These are phyloP conservation scores for Oostethus manadensis DNA, from an alignment of 2,113 vertebrate genomes.

Conservation along the genomic window DNA sequence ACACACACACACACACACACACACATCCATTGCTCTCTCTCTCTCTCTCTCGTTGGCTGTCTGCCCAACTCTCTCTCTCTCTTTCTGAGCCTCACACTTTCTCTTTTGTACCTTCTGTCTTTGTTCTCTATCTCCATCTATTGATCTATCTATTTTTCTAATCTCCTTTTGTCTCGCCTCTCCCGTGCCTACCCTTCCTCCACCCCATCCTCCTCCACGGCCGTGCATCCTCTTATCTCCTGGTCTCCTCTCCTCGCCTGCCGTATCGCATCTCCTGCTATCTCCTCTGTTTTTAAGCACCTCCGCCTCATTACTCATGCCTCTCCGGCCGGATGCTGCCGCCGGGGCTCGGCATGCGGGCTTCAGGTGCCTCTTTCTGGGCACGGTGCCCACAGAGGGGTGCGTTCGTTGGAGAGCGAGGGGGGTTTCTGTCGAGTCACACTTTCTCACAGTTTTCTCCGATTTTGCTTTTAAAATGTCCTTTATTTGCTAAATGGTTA, in stretches of 20 bases:
- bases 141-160: conserved; percentile 57
- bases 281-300: conserved; percentile 11
- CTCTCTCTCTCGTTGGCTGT: conserved; percentile 57
- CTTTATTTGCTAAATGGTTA: conserved; percentile 5
- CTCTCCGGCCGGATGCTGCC: conserved; percentile 12
- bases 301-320: background rate
- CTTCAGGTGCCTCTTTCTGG: conserved; percentile 55
- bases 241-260: conserved; percentile 11
- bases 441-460: conserved; percentile 16
- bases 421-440: conserved; percentile 59
- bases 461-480: conserved; percentile 16
- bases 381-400: conserved; percentile 41
- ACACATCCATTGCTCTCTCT: conserved; percentile 62
- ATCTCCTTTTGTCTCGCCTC: conserved; percentile 49
- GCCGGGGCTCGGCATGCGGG: conserved; percentile 42
- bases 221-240: conserved; percentile 48
- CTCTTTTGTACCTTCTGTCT: conserved; percentile 37
- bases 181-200: background rate
- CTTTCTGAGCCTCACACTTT: conserved; percentile 35
- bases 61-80: conserved; percentile 46
- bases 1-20: conserved; percentile 29
- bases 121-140: conserved; percentile 45
- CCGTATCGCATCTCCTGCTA: conserved; percentile 1
- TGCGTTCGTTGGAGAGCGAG: conserved; percentile 36
- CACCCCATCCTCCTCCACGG: conserved; percentile 43